These are phyloP conservation scores for Carduelis carduelis DNA, from an alignment of 2,797 vertebrate species.

Conservation along the genomic window DNA sequence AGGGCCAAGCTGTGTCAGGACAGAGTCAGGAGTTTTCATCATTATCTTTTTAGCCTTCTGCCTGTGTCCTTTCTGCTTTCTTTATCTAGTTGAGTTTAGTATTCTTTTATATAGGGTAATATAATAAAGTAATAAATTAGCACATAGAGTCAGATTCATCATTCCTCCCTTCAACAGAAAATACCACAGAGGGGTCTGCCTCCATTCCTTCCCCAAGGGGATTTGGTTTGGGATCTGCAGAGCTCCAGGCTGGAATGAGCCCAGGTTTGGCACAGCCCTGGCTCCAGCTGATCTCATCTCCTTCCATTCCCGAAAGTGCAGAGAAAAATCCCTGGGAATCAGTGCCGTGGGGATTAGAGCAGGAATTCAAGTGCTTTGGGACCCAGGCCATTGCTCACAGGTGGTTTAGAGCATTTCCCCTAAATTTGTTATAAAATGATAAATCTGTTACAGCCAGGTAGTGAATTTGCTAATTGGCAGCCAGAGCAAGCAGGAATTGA, in stretches of 20 bases:
- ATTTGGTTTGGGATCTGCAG: neutral
- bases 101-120: too few species aligned
- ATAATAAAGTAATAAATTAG: too few species aligned
- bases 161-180: too few species aligned
- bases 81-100: too few species aligned
- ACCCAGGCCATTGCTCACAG: neutral
- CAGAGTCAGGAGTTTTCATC: too few species aligned
- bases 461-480: neutral
- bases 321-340: neutral
- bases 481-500: neutral
- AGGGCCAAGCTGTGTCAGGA: too few species aligned
- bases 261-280: rapidly evolving
- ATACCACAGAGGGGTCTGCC: neutral
- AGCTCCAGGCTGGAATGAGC: rapidly evolving
- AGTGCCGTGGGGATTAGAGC: rapidly evolving
- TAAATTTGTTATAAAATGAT: neutral
- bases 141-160: too few species aligned
- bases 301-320: neutral
- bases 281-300: neutral
- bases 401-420: neutral
- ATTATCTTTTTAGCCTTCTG: too few species aligned
- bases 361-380: neutral
- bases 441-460: rapidly evolving
- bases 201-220: neutral
- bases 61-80: too few species aligned